phyloP scores from a whole-genome alignment of 1,140 invertebrate genomes.

The Drosophila auraria region DNA sequence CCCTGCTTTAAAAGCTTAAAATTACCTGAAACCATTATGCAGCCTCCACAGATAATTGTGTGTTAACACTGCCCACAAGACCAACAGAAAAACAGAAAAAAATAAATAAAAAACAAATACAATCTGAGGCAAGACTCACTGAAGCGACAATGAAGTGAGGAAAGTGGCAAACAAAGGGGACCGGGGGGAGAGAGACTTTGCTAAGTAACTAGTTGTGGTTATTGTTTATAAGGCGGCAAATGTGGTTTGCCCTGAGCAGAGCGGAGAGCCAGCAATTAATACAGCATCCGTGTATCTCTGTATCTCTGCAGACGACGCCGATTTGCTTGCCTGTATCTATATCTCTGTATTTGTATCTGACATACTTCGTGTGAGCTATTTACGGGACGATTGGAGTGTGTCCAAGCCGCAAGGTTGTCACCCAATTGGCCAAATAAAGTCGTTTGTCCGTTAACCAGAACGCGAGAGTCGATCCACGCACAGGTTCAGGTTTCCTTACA shows the following conservation, averaged over 20 bases:
- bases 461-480: constrained; percentile 16
- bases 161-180: constrained; percentile 7
- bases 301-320: constrained; percentile 29
- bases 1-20: constrained; percentile 62
- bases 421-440: constrained; percentile 80
- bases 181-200: not conserved
- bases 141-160: not conserved
- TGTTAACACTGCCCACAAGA: constrained; percentile 63
- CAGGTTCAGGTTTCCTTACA: constrained; percentile 66
- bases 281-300: constrained; percentile 49
- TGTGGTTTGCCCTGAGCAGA: constrained; percentile 70
- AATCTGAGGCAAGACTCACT: constrained; percentile 1
- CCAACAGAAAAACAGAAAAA: constrained; percentile 22
- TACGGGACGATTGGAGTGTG: constrained; percentile 71
- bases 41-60: constrained; percentile 66
- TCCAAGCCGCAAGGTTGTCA: constrained; percentile 64
- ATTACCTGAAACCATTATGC: constrained; percentile 67
- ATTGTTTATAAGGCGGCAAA: constrained; percentile 69
- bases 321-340: constrained; percentile 17
- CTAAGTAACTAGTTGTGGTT: constrained; percentile 68
- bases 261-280: constrained; percentile 60
- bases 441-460: constrained; percentile 60
- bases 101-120: constrained; percentile 11
- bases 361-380: constrained; percentile 72
- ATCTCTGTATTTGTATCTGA: constrained; percentile 46